These are phyloP conservation scores for Mnemiopsis leidyi DNA, from an alignment of 37 sponge, comb jelly and placozoan species.

Conservation along the genomic window DNA sequence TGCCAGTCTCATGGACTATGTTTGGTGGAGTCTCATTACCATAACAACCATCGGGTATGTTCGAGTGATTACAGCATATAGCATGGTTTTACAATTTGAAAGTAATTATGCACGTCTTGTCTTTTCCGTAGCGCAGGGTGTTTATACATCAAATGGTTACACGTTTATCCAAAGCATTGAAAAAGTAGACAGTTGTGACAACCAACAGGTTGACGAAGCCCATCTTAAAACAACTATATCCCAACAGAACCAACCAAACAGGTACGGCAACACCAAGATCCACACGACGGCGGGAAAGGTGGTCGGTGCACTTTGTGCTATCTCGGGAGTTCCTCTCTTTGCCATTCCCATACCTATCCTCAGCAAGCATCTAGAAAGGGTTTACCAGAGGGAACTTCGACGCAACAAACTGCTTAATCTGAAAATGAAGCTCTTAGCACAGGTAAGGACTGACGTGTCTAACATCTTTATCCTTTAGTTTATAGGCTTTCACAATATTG, in stretches of 20 bases:
- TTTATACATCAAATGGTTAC: too few relatives aligned
- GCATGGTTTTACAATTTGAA: too few relatives aligned
- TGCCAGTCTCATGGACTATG: neutral
- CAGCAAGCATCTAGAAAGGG: conserved; percentile 11
- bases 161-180: too few relatives aligned
- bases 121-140: too few relatives aligned
- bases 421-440: neutral
- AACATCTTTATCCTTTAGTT: too few relatives aligned
- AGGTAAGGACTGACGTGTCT: neutral
- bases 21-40: conserved; percentile 26
- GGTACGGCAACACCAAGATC: neutral
- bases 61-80: too few relatives aligned
- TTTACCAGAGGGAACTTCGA: neutral
- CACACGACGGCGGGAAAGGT: neutral
- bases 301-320: neutral
- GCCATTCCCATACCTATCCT: conserved; percentile 1
- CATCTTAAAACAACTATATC: too few relatives aligned
- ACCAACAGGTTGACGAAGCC: too few relatives aligned
- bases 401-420: neutral
- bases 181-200: too few relatives aligned
- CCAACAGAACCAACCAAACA: neutral
- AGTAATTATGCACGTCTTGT: too few relatives aligned
- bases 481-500: too few relatives aligned
- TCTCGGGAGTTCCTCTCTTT: conserved; percentile 10
- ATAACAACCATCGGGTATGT: conserved; percentile 20